Evolutionary conservation across 2,888 invertebrate genomes (phyloP), one percentile per base, ranked within the genome.

Genomic region (Artemia sinica): DNA sequence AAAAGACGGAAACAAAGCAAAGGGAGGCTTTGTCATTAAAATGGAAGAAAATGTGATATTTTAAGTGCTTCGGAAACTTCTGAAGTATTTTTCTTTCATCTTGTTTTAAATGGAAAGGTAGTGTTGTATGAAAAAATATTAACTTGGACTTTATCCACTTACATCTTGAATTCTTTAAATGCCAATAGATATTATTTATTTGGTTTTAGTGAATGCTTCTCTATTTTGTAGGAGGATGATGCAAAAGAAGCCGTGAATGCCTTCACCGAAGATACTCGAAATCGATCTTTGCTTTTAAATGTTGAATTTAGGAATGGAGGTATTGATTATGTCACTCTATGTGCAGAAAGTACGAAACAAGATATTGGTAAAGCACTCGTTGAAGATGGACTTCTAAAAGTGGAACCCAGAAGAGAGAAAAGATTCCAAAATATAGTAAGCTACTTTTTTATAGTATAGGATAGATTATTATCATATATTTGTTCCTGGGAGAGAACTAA

Each of bases 361-460:
- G 89, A 89, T 75, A 79, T 90, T 72, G 84, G 84, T 66, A 86
- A 89, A 80, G 84, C 83, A 73, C 82, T 98, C 72, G 85, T 97
- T 70, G 83, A 85, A 71, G 91, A 94, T 73, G 97, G 97, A 2
- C 82, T 88, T 70, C 83, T 93, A 65, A 79, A 94, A 71, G 86
- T 88, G 73, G 93, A 94, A 70, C 82, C 83, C 71, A 81, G 87
- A 72, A 86, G 88, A 73, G 94, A 94, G 76, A 85, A 85, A 72
- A 85, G 91, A 74, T 84, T 95, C 72, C 84, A 85, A 71, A 84
- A 85, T 76, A 78, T 94, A 77, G 85, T 88, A 78, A 79, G 80
- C 76, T 49, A 49, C 50, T 51, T 50, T 13, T 18, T 14, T 67
- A 8, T 8, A 41, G 14, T 28, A 14, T 66, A 13, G 49, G 58